Percentiles rank a stretch among this genome's conserved stretches.
Evolutionary conservation across 2,113 vertebrate genomes (phyloP).

Genomic region (Bungarus multicinctus): DNA sequence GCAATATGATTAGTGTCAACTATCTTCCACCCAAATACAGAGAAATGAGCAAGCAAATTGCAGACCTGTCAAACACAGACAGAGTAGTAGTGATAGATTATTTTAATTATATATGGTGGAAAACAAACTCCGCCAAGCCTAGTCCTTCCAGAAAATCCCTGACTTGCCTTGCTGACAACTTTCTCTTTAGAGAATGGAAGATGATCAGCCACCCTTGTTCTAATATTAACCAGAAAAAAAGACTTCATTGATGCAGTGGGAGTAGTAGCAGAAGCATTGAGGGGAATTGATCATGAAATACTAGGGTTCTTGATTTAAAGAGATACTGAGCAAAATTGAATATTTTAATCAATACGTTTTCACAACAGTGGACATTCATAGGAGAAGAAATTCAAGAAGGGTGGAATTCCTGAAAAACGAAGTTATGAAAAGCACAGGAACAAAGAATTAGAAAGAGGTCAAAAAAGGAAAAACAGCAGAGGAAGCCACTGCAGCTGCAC

Average conservation of each 20-base stretch:
- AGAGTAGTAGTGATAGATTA: neutral
- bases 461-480: neutral
- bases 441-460: neutral
- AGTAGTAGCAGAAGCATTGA: neutral
- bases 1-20: neutral
- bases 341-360: neutral
- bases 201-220: neutral
- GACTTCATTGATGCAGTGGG: neutral
- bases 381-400: neutral
- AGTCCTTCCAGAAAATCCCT: neutral
- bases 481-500: neutral
- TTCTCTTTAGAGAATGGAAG: neutral
- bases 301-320: neutral
- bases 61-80: neutral
- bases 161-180: neutral
- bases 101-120: neutral
- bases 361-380: neutral
- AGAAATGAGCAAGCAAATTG: neutral
- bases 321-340: neutral
- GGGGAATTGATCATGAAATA: neutral
- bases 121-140: neutral
- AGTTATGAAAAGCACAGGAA: neutral
- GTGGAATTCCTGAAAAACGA: neutral
- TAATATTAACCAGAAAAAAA: neutral
- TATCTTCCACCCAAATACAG: neutral